Conservation (phyloP, 2,113 vertebrate species). For the Cyanistes caeruleus region DNA sequence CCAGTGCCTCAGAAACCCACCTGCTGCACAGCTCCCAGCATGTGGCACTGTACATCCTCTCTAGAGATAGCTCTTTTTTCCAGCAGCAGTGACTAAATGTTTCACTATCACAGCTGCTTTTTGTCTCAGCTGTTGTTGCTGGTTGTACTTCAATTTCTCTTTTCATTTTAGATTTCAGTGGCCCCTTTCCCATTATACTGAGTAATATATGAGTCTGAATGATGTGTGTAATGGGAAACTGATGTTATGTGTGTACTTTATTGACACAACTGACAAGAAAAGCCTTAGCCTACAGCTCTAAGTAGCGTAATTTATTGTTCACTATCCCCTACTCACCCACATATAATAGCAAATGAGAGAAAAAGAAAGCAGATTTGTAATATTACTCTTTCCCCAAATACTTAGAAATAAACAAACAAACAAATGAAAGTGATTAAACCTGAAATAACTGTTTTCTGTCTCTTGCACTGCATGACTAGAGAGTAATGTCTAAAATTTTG, state of each 20-base stretch:
- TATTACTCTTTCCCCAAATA: constrained; percentile 42
- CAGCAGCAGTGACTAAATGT: constrained; percentile 50
- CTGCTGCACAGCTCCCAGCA: constrained; percentile 26
- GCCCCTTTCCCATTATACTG: constrained; percentile 68
- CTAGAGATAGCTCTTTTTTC: constrained; percentile 30
- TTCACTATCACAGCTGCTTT: constrained; percentile 41
- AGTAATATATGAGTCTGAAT: constrained; percentile 75
- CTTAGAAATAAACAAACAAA: neutral
- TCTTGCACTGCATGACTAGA: neutral
- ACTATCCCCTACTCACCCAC: constrained; percentile 48
- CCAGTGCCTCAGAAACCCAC: constrained; percentile 30
- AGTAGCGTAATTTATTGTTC: constrained; percentile 74
- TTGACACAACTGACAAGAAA: constrained; percentile 70
- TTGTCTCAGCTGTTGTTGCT: constrained; percentile 54
- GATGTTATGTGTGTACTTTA: constrained; percentile 72
- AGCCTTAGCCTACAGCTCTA: constrained; percentile 60
- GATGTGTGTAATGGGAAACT: constrained; percentile 75
- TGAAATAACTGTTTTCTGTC: neutral
- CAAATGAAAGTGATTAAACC: neutral
- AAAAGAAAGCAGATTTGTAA: constrained; percentile 52
- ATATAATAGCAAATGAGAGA: constrained; percentile 67
- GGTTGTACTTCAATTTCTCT: constrained; percentile 74
- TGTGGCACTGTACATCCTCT: constrained; percentile 25
- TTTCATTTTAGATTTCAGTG: constrained; percentile 70
- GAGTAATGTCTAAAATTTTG: neutral